These are phyloP conservation scores for Phainopepla nitens DNA, from an alignment of 2,113 vertebrate genomes.

Conservation along the genomic window DNA sequence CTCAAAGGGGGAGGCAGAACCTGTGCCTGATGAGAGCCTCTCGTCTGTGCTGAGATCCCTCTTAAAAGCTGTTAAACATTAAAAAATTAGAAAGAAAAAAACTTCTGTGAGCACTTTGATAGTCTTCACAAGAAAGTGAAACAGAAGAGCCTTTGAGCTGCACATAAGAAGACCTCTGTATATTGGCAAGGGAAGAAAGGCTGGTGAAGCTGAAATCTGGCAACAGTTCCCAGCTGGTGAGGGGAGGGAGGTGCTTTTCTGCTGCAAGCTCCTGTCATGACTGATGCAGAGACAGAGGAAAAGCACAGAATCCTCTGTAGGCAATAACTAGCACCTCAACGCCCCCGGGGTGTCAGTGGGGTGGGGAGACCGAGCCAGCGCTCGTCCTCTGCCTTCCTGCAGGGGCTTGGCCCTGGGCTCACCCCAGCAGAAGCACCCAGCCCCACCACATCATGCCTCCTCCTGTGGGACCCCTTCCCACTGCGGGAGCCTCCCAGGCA, in stretches of 20 bases:
- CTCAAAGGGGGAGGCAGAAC: neutral
- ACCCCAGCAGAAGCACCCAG: neutral
- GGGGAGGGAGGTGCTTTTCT: constrained; percentile 35
- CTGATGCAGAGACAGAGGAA: constrained; percentile 2
- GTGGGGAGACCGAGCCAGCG: accelerated
- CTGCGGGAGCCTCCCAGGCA: neutral
- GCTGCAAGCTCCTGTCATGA: neutral
- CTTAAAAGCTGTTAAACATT: constrained; percentile 21
- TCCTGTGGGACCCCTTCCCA: neutral
- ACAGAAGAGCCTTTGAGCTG: constrained; percentile 38
- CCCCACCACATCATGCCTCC: neutral
- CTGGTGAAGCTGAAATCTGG: neutral
- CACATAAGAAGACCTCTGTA: neutral
- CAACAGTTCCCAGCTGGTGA: neutral
- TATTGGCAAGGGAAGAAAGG: neutral
- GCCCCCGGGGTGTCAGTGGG: accelerated
- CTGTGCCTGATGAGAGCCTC: neutral
- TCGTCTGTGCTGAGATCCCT: neutral
- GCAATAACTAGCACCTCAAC: neutral
- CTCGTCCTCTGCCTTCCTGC: neutral
- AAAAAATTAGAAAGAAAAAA: neutral
- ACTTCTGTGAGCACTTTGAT: neutral
- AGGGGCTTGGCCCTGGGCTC: neutral
- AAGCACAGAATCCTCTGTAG: neutral
- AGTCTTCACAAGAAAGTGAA: constrained; percentile 22